Conservation (phyloP, 2,888 invertebrate species). For the Capitulum mitella region DNA sequence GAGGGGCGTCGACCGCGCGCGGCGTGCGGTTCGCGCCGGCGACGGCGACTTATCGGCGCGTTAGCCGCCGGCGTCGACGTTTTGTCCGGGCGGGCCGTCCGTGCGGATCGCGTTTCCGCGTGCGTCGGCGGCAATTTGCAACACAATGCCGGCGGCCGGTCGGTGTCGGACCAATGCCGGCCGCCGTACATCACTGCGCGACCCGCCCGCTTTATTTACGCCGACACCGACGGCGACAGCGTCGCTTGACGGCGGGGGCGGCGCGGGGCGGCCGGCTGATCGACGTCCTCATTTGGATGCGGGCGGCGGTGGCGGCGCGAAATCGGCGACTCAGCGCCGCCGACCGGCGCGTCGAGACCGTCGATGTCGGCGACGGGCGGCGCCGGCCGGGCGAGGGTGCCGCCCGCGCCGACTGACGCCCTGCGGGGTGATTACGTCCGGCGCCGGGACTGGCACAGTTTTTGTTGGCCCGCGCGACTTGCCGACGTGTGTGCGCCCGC, state of each 20-base stretch:
- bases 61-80: neutral
- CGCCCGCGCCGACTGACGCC: neutral
- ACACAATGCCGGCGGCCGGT: neutral
- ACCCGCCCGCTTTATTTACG: neutral
- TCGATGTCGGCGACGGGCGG: neutral
- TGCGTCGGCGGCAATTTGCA: neutral
- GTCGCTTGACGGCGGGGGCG: neutral
- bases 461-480: too few species aligned
- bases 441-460: neutral
- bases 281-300: neutral
- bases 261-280: neutral
- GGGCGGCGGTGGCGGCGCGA: neutral
- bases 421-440: neutral
- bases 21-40: neutral
- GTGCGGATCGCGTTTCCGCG: neutral
- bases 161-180: neutral
- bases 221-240: neutral
- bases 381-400: neutral
- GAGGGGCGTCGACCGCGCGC: neutral
- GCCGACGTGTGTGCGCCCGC: too few species aligned
- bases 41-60: neutral
- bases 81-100: neutral
- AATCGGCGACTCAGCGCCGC: neutral
- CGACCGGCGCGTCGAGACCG: too few species aligned
- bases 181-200: neutral